Base-by-base conservation (phyloP, 2,888 invertebrate genomes). In the Eupeodes latifasciatus region DNA sequence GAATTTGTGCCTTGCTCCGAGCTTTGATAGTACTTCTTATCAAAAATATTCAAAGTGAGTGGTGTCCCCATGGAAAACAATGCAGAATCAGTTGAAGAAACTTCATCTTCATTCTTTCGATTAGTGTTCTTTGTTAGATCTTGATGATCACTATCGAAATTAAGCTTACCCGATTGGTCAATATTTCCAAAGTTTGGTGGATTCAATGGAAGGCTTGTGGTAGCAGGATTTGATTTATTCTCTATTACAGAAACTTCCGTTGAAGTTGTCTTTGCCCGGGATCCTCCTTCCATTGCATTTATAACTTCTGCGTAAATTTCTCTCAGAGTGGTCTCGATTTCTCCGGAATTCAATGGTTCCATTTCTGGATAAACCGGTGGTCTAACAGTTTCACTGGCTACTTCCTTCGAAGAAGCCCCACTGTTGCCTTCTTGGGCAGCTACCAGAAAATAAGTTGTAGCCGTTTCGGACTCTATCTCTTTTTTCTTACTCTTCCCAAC, bases 371-470 rank as follows among this genome's bases (percentile, higher is more conserved):
- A 53, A 0, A 9, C 14, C 0, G 66, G 14, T 0, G 67, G 19
- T 16, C 40, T 64, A 1, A 40, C 61, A 11, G 27, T 61, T 44
- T 71, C 67, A 16, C 67, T 9, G 9, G 67, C 19, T 10, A 11
- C 51, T 27, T 67, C 66, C 16, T 61, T 67, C 19, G 55, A 49
- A 0, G 59, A 11, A 10, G 44, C n/a, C 14, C 57, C 16, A 27
- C 49, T 9, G 40, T 9, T n/a, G 9, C 59, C 34, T 5, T 80
- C 83, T 49, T 67, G 79, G 5, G 84, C 51, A 61, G 81, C 76
- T 5, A 87, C 87, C 19, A 84, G 72, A 74, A 87, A 87, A 44
- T 87, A 87, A 9, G 87, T 87, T 4, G 87, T 87, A 6, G 72
- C 87, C 0, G 84, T 87, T 34, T 84, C 87, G 0, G 80, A 40